phyloP scores from a whole-genome alignment of 1,140 invertebrate genomes.

The Saccostrea echinata region DNA sequence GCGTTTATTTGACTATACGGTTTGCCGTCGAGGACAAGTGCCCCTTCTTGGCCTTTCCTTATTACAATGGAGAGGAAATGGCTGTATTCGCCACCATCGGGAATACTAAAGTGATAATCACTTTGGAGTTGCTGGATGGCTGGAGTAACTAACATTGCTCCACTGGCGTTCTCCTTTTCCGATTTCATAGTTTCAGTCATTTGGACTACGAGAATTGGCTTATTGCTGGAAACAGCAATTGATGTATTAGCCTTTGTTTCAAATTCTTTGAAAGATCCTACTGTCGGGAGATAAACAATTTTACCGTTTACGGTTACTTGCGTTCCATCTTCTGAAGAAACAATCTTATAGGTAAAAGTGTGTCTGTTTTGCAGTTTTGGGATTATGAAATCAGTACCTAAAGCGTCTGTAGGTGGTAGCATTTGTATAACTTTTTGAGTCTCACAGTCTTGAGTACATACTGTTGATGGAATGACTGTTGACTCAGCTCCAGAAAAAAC shows the following conservation, averaged over 20 bases:
- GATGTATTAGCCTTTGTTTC: not conserved
- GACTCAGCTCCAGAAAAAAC: conserved; percentile 47
- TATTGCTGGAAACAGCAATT: conserved; percentile 6
- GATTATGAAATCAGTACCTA: conserved; percentile 10
- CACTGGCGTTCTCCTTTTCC: conserved; percentile 5
- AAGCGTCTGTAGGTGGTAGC: not conserved
- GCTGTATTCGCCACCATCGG: not conserved
- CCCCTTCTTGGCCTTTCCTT: not conserved
- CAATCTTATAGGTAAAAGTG: not conserved
- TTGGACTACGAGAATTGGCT: conserved; percentile 17
- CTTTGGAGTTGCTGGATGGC: not conserved
- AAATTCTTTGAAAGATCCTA: not conserved
- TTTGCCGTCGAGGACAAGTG: not conserved
- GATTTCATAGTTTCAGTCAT: not conserved
- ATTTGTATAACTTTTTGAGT: conserved; percentile 6
- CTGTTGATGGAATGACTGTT: conserved; percentile 27
- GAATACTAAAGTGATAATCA: conserved; percentile 6
- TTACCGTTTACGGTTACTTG: not conserved
- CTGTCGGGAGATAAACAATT: not conserved
- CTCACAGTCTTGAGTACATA: not conserved
- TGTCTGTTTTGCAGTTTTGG: not conserved
- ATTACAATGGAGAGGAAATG: conserved; percentile 11
- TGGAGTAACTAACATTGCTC: conserved; percentile 18
- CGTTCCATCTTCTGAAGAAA: not conserved
- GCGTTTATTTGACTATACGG: not conserved